Evolutionary conservation across 2,888 invertebrate genomes (phyloP), one percentile per base, ranked within the genome.

Genomic region (Stenchaetothrips biformis): DNA sequence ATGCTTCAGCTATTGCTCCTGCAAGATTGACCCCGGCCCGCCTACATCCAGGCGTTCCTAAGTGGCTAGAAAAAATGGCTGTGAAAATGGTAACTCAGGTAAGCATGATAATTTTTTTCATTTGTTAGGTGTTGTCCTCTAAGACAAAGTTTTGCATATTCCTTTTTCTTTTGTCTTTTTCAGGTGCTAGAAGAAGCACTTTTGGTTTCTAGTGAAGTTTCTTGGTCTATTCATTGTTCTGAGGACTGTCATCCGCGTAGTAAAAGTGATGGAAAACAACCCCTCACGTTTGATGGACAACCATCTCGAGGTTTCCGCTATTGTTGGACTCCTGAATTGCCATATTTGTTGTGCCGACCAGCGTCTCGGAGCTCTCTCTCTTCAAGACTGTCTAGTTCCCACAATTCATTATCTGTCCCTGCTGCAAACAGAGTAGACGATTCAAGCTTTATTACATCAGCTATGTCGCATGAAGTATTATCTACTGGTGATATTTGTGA

Each of bases 401-500:
- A 95, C 86, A 95, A 95, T 86, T 95, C 95, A 0, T 89, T 95
- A 81, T 91, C 93, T 82, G 89, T 90, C 77, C 89, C 90, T 21
- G 90, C 91, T 27, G 91, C 92, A 82, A 92, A 93, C 84, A 93
- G 92, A 87, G 92, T 90, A 1, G 95, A 95, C 85, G 95, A 95
- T 86, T 95, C 95, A 27, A 94, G 92, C 85, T 95, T 95, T 86
- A 95, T 95, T 83, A 95, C 95, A 0, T 95, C 95, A 85, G 95
- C 95, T 53, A 95, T 95, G 89, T 95, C 95, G 0, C 95, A 95
- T 85, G 95, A 95, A 85, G 93, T 94, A 2, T 88, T 95, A 62
- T 90, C 92, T 82, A 91, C 92, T n/a, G 91, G 92, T 82, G 93
- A 94, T 85, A 94, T 94, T 82, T 85, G 85, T 79, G 95, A 95